A percentile compares a stretch with the other conserved stretches of the same genome.
Conservation (phyloP, 92 coral and sea anemone species). For the Pocillopora meandrina region DNA sequence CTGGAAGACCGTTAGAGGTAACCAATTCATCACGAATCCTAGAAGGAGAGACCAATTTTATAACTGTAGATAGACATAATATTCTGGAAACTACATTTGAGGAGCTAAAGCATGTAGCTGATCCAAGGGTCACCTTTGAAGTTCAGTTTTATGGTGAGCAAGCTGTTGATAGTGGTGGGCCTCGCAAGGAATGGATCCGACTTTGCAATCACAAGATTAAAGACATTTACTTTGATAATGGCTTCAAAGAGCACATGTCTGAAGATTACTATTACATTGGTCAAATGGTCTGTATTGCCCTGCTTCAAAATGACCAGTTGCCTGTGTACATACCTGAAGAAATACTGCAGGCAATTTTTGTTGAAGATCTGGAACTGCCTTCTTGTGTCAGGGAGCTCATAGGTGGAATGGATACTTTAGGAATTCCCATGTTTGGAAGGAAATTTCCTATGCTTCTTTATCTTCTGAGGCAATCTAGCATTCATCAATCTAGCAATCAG, state of each 20-base stretch:
- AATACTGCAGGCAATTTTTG: slow-evolving; percentile 46
- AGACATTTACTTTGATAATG: slow-evolving; percentile 48
- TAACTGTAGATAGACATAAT: slow-evolving; percentile 65
- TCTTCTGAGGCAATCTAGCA: slow-evolving; percentile 51
- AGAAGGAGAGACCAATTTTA: slow-evolving; percentile 59
- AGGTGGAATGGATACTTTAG: slow-evolving; percentile 47
- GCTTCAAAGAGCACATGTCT: slow-evolving; percentile 44
- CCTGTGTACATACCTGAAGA: slow-evolving; percentile 61
- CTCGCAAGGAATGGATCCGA: slow-evolving; percentile 55
- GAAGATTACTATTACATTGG: slow-evolving; percentile 51
- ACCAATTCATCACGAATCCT: slow-evolving; percentile 42
- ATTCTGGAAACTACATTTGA: slow-evolving; percentile 62
- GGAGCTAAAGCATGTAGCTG: slow-evolving; percentile 49
- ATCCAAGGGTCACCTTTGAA: slow-evolving; percentile 47
- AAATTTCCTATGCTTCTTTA: slow-evolving; percentile 24
- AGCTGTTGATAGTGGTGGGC: slow-evolving; percentile 57
- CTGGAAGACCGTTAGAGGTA: slow-evolving; percentile 62
- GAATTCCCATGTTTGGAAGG: slow-evolving; percentile 38
- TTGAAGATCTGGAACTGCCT: slow-evolving; percentile 26
- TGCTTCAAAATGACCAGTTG: slow-evolving; percentile 52
- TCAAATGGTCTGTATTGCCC: slow-evolving; percentile 49
- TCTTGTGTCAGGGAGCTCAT: slow-evolving; percentile 35
- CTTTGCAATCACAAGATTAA: slow-evolving; percentile 54
- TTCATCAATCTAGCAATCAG: slow-evolving; percentile 39
- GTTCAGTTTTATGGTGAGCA: slow-evolving; percentile 60